phyloP scores from a whole-genome alignment of 1,140 invertebrate genomes.

The Formica selysi region DNA sequence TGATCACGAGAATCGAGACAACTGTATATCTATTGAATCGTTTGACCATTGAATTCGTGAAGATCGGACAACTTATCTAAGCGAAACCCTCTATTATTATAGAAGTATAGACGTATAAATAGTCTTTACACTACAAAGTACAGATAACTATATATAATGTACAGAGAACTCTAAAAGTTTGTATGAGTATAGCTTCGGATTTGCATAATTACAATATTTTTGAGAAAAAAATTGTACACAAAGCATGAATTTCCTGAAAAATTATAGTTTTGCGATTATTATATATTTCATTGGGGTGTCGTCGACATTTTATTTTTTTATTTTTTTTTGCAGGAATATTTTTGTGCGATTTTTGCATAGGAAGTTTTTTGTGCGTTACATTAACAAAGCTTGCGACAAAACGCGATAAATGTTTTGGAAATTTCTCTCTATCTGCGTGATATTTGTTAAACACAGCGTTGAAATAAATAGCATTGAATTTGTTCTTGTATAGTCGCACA shows the following conservation, averaged over 20 bases:
- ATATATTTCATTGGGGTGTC: not conserved
- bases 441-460: conserved; percentile 9
- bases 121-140: not conserved
- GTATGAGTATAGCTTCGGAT: no score
- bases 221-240: no score
- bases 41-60: conserved; percentile 6
- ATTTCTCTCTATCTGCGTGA: conserved; percentile 5
- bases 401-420: conserved; percentile 25
- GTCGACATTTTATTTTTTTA: not conserved
- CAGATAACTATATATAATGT: conserved; percentile 5
- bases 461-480: conserved; percentile 16
- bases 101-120: not conserved
- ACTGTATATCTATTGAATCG: conserved; percentile 43
- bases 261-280: no score
- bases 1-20: conserved; percentile 2
- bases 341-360: conserved; percentile 5
- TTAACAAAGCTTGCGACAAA: conserved; percentile 21
- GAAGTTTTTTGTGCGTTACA: not conserved
- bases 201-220: no score
- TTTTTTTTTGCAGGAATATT: not conserved
- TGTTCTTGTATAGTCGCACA: conserved; percentile 19
- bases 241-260: no score
- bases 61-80: conserved; percentile 16
- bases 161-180: no score
- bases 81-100: not conserved